Evolutionary conservation across 2,113 vertebrate genomes (phyloP), one percentile per base, ranked within the genome.

Genomic region (Phoxinus phoxinus): DNA sequence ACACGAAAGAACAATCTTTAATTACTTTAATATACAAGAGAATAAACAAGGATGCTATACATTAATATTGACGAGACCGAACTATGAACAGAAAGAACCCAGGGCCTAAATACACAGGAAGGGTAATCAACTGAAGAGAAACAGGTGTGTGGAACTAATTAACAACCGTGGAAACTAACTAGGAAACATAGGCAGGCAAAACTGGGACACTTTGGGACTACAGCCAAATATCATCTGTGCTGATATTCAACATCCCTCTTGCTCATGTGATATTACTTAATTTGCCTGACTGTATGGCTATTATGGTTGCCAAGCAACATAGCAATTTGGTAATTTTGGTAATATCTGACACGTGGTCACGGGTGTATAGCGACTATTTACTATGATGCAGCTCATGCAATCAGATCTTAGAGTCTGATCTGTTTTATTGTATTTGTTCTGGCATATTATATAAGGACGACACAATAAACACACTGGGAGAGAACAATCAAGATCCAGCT

Each of bases 381-480:
- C 0, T 17, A 17, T 32, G 2, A 67, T 67, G 63, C 27, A 61
- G 58, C 11, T 59, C 58, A 17, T 65, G 3, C 61, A 30, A 63
- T 65, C 4, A 30, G 27, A 67, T 41, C 12, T 25, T 46, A 25
- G 10, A 46, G 23, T 25, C 41, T 25, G n/a, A 17, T 74, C 0
- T 27, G n/a, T 46, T 61, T 61, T 59, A 61, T 58, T 56, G 41
- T 15, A 78, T 19, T 37, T 59, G 4, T 35, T 71, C 9, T 23
- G 19, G 67, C 19, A 23, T 12, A 37, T 71, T 71, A 72, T 74
- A 74, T 74, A 46, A 74, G n/a, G 2, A 74, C 6, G 0, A 44
- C 72, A 74, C n/a, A 48, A 48, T 46, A 74, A 61, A 79, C 56
- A 67, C 8, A 46, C 19, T 23, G 56, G 17, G 58, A 77, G 72